Evolutionary conservation across 2,888 invertebrate species (phyloP).

Genomic region (Chloroclysta siterata): DNA sequence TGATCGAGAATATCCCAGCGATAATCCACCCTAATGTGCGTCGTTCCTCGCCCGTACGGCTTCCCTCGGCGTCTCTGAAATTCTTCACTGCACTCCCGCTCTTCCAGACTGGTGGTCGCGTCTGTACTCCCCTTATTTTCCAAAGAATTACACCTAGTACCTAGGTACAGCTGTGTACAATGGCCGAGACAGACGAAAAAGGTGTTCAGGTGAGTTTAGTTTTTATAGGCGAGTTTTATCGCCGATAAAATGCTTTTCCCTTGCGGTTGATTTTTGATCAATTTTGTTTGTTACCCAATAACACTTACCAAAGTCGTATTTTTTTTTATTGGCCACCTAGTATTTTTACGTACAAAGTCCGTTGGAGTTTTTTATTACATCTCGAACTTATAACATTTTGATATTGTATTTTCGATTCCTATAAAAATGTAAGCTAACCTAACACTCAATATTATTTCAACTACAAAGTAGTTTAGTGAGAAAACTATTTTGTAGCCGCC

Average conservation of each 20-base stretch:
- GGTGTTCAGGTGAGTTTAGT: slow-evolving; percentile 60
- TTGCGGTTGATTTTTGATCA: neutral
- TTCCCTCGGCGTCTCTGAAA: slow-evolving; percentile 49
- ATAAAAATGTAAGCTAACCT: too few relatives aligned
- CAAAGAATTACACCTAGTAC: slow-evolving; percentile 7
- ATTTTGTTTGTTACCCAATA: slow-evolving; percentile 1
- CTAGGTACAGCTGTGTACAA: slow-evolving; percentile 38
- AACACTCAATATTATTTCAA: neutral
- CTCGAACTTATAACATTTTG: neutral
- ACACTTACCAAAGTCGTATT: neutral
- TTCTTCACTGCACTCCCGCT: slow-evolving; percentile 58
- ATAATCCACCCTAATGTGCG: slow-evolving; percentile 42
- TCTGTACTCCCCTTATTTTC: slow-evolving; percentile 21
- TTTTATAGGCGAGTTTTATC: slow-evolving; percentile 13
- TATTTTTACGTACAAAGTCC: neutral
- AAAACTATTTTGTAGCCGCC: slow-evolving; percentile 6
- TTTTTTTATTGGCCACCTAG: neutral
- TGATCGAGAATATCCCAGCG: slow-evolving; percentile 32
- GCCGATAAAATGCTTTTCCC: neutral
- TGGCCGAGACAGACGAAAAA: slow-evolving; percentile 67
- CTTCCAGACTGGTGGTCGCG: slow-evolving; percentile 50
- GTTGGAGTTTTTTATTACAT: neutral
- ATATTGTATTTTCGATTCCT: neutral
- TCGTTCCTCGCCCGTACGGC: slow-evolving; percentile 45
- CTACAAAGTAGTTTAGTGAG: neutral